phyloP scores from a whole-genome alignment of 2,797 vertebrate species.

The Hemitrygon akajei region DNA sequence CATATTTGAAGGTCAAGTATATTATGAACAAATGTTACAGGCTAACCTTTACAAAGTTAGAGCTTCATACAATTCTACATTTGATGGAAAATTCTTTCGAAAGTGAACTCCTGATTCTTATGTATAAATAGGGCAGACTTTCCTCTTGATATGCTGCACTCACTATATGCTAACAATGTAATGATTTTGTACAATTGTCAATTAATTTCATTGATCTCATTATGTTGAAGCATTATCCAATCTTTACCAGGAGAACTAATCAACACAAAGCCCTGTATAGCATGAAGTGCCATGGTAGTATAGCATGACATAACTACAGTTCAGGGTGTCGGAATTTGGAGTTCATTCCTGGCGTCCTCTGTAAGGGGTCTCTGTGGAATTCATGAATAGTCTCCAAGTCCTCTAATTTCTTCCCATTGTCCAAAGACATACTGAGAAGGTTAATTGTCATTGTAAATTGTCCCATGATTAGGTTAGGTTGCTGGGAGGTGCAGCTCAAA shows the following conservation, averaged over 20 bases:
- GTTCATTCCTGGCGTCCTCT: no score
- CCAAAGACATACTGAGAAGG: no score
- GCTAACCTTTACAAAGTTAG: background rate
- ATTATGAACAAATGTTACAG: background rate
- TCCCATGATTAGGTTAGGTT: no score
- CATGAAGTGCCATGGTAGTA: no score
- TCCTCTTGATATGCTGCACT: background rate
- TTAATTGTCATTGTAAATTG: no score
- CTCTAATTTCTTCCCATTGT: no score
- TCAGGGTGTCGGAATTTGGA: no score
- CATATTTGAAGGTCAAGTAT: background rate
- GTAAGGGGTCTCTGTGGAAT: no score
- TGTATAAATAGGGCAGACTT: background rate
- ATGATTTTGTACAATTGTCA: slow-evolving; percentile 22
- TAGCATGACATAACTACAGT: no score
- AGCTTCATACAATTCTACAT: background rate
- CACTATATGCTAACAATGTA: background rate
- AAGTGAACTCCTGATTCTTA: slow-evolving; percentile 5
- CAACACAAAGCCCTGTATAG: background rate
- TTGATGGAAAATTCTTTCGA: background rate
- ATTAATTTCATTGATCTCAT: slow-evolving; percentile 14
- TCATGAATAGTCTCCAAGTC: no score
- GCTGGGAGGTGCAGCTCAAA: no score
- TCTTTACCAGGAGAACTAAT: background rate
- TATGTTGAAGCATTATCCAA: background rate